Percentiles rank a stretch among this genome's conserved stretches.
Conservation (phyloP, 1,140 invertebrate genomes). For the Onthophagus taurus region DNA sequence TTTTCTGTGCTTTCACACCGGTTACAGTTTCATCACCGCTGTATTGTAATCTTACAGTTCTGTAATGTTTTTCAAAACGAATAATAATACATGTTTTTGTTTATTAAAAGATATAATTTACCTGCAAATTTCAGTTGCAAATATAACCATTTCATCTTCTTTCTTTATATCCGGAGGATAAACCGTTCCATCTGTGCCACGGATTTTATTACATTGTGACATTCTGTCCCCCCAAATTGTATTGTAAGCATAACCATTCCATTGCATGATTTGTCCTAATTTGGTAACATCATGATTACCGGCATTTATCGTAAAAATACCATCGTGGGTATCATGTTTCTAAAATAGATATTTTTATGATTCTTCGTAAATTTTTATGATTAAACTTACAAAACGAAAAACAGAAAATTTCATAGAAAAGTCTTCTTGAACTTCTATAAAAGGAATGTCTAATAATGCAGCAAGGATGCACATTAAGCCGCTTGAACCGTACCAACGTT, state of each 20-base stretch:
- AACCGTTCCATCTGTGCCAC: not conserved
- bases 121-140: constrained; percentile 7
- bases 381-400: no score
- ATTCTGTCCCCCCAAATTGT: not conserved
- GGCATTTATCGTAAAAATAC: not conserved
- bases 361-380: no score
- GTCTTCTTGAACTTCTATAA: no score
- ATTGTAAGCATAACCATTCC: not conserved
- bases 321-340: constrained; percentile 9
- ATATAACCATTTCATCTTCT: constrained; percentile 4
- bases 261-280: not conserved
- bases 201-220: constrained; percentile 6
- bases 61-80: no score
- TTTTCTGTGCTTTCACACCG: not conserved
- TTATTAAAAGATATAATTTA: not conserved
- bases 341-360: constrained; percentile 8
- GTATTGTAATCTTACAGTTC: not conserved
- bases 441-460: no score
- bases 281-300: constrained; percentile 5
- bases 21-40: not conserved
- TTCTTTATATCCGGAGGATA: not conserved
- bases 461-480: no score
- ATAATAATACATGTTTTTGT: no score
- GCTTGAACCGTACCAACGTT: constrained; percentile 10
- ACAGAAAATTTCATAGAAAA: no score